A percentile compares a stretch with the other conserved stretches of the same genome.
These are phyloP conservation scores for Amphiprion percula DNA, from an alignment of 2,113 vertebrate species.

Conservation along the genomic window DNA sequence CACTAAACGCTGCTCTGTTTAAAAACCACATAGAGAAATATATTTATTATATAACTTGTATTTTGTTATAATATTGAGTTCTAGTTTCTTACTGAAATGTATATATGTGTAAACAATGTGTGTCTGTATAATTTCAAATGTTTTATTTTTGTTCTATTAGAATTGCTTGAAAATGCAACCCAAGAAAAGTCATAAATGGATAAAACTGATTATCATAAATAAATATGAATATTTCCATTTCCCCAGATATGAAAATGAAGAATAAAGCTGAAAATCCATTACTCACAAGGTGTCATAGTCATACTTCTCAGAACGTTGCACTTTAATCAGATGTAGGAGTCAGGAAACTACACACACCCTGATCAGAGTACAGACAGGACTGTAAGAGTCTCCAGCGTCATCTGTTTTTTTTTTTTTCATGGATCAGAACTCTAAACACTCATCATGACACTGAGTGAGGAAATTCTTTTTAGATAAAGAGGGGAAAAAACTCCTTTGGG, in stretches of 20 bases:
- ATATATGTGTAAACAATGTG: background rate
- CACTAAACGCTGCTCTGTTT: background rate
- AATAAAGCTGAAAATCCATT: background rate
- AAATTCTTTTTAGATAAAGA: slow-evolving; percentile 18
- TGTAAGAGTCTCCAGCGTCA: slow-evolving; percentile 41
- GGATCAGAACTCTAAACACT: slow-evolving; percentile 7
- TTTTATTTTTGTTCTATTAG: background rate
- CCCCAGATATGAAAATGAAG: background rate
- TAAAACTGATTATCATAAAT: background rate
- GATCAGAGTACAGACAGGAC: background rate
- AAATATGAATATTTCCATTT: no score
- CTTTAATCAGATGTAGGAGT: background rate
- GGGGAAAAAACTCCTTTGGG: background rate
- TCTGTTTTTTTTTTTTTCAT: slow-evolving; percentile 17
- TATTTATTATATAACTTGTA: slow-evolving; percentile 10
- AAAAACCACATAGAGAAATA: background rate
- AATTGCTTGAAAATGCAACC: background rate
- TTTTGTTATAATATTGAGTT: slow-evolving; percentile 8
- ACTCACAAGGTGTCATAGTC: background rate
- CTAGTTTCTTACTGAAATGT: background rate
- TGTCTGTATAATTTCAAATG: background rate
- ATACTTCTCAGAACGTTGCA: background rate
- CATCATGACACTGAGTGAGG: background rate
- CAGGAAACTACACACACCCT: background rate
- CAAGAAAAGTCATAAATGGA: background rate